Evolutionary conservation across 2,113 vertebrate genomes (phyloP), one percentile per base, ranked within the genome.

Genomic region (Oceanites oceanicus): DNA sequence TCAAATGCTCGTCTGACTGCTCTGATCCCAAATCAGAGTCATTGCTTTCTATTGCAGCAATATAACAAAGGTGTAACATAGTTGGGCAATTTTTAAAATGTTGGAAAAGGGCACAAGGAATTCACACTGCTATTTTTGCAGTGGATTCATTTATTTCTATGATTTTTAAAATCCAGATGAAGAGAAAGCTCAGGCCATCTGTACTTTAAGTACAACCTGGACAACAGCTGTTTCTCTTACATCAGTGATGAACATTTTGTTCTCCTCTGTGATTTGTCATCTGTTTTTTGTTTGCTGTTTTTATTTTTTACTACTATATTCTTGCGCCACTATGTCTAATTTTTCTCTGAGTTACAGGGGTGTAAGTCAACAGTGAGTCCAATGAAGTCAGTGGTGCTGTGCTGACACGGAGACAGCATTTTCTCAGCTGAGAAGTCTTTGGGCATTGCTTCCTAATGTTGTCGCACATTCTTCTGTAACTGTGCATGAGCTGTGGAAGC

Each of bases 151-250:
- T 56, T 68, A 76, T 78, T 53, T 27, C 38, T 79, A 8, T 42
- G 19, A 19, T 76, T 92, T 93, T 88, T 73, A 40, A 52, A 78
- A 93, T 78, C 44, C 52, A 65, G n/a, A 59, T 68, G 56, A 94
- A 62, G 45, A 80, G n/a, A 38, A 80, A 81, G 20, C 34, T 72
- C 47, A 45, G 30, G 23, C 88, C 91, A 95, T 94, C 94, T 95
- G 86, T 91, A 86, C n/a, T 74, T 96, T 15, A 50, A 55, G 53
- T 77, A 40, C 87, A 96, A 91, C 88, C 65, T 94, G 83, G 58
- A 91, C 52, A 92, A 80, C 91, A 96, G 86, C 72, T 96, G 88
- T 83, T 90, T 88, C 68, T 92, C 17, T 93, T 88, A 67, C 72
- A 83, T 65, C 76, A 78, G 3, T 45, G 61, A 65, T 38, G 12